phyloP scores from a whole-genome alignment of 1,140 invertebrate species.

The Episyrphus balteatus region DNA sequence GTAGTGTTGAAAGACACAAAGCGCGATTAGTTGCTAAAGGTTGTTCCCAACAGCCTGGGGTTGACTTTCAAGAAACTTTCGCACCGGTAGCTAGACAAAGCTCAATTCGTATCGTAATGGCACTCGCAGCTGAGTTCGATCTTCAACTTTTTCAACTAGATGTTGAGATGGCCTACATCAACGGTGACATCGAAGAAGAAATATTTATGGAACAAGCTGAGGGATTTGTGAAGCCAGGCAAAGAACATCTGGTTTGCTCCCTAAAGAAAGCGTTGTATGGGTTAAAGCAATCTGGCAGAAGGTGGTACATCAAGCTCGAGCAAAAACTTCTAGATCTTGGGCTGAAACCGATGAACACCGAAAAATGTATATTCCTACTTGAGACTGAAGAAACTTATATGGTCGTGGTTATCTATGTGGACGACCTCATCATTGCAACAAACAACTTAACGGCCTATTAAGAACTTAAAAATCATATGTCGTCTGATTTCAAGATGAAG shows the following conservation, averaged over 20 bases:
- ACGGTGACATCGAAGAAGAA: constrained; percentile 25
- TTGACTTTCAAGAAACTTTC: constrained; percentile 36
- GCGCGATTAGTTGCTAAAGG: constrained; percentile 32
- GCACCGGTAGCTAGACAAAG: constrained; percentile 24
- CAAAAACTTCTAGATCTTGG: not conserved
- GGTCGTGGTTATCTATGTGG: not conserved
- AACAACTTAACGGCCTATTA: not conserved
- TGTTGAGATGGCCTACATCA: constrained; percentile 33
- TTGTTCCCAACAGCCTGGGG: constrained; percentile 26
- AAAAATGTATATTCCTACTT: not conserved
- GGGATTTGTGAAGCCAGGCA: constrained; percentile 8
- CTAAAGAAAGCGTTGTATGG: constrained; percentile 34
- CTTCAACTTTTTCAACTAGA: constrained; percentile 23
- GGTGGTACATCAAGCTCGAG: constrained; percentile 14
- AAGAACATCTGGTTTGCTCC: constrained; percentile 4
- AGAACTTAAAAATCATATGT: not conserved
- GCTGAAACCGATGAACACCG: not conserved
- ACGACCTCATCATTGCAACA: not conserved
- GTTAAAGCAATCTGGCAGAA: constrained; percentile 34
- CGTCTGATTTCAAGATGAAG: not conserved
- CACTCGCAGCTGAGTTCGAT: constrained; percentile 13
- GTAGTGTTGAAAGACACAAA: constrained; percentile 6
- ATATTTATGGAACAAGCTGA: constrained; percentile 25
- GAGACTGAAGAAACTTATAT: not conserved
- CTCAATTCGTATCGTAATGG: constrained; percentile 25